A percentile compares a stretch with the other conserved stretches of the same genome.
phyloP scores from a whole-genome alignment of 2,888 invertebrate species.

The Hirtodrosophila alboralis region DNA sequence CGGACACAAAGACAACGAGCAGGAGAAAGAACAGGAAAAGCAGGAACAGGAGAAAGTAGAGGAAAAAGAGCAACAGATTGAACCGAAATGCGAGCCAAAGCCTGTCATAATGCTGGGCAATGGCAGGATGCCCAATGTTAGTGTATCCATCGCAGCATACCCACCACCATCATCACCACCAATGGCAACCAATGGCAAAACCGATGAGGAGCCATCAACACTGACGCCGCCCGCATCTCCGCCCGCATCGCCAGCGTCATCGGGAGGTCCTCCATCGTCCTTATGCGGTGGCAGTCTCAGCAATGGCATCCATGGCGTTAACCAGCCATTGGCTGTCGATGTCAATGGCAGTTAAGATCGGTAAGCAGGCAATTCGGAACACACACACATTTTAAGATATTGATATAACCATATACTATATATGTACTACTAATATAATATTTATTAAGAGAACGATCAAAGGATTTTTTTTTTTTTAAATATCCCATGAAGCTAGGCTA shows the following conservation, averaged over 20 bases:
- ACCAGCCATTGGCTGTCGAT: slow-evolving; percentile 55
- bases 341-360: slow-evolving; percentile 81
- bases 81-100: slow-evolving; percentile 1
- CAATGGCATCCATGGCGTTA: slow-evolving; percentile 65
- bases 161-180: slow-evolving; percentile 7
- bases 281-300: slow-evolving; percentile 46
- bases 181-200: slow-evolving; percentile 14
- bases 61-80: not conserved
- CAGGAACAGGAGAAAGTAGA: not conserved
- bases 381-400: slow-evolving; percentile 18
- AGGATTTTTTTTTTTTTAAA: slow-evolving; percentile 42
- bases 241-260: slow-evolving; percentile 72
- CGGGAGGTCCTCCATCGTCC: slow-evolving; percentile 24
- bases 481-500: slow-evolving; percentile 28
- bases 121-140: slow-evolving; percentile 5
- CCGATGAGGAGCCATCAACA: slow-evolving; percentile 58
- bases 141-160: slow-evolving; percentile 3
- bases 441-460: slow-evolving; percentile 18
- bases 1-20: slow-evolving; percentile 5
- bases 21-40: not conserved
- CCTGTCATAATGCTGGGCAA: slow-evolving; percentile 12
- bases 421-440: no score
- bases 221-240: slow-evolving; percentile 80
- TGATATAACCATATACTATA: slow-evolving; percentile 32
- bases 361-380: slow-evolving; percentile 1